A percentile compares a stretch with the other conserved stretches of the same genome.
phyloP scores from a whole-genome alignment of 2,888 invertebrate genomes.

The Heliothis peltigera region DNA sequence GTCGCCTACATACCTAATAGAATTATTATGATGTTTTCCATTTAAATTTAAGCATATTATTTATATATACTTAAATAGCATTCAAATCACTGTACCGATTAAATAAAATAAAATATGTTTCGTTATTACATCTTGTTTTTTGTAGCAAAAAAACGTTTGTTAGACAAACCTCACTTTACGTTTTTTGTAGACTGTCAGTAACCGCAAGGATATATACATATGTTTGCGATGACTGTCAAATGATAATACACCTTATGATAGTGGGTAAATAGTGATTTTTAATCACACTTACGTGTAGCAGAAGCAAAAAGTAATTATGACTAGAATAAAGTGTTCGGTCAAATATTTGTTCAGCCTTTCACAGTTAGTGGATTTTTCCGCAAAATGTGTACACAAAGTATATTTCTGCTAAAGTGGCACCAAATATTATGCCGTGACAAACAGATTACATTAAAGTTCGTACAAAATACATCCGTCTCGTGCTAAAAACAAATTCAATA shows the following conservation, averaged over 20 bases:
- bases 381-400: slow-evolving; percentile 9
- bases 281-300: slow-evolving; percentile 4
- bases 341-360: slow-evolving; percentile 23
- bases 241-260: slow-evolving; percentile 3
- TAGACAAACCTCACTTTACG: not conserved
- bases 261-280: slow-evolving; percentile 4
- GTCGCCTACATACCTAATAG: too few species aligned
- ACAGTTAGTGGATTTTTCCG: slow-evolving; percentile 38
- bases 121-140: too few species aligned
- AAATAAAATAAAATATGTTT: too few species aligned
- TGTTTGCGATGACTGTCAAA: not conserved
- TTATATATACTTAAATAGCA: too few species aligned
- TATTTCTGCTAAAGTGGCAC: slow-evolving; percentile 25
- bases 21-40: too few species aligned
- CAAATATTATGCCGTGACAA: slow-evolving; percentile 40
- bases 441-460: slow-evolving; percentile 22
- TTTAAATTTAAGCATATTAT: too few species aligned
- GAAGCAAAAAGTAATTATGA: slow-evolving; percentile 13
- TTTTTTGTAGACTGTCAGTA: not conserved
- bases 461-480: slow-evolving; percentile 38
- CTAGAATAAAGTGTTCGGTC: slow-evolving; percentile 5
- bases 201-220: not conserved
- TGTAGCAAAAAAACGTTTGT: too few species aligned
- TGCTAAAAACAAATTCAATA: slow-evolving; percentile 15
- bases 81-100: too few species aligned